Evolutionary conservation across 2,797 vertebrate genomes (phyloP), one percentile per base, ranked within the genome.

Genomic region (Gila robusta): DNA sequence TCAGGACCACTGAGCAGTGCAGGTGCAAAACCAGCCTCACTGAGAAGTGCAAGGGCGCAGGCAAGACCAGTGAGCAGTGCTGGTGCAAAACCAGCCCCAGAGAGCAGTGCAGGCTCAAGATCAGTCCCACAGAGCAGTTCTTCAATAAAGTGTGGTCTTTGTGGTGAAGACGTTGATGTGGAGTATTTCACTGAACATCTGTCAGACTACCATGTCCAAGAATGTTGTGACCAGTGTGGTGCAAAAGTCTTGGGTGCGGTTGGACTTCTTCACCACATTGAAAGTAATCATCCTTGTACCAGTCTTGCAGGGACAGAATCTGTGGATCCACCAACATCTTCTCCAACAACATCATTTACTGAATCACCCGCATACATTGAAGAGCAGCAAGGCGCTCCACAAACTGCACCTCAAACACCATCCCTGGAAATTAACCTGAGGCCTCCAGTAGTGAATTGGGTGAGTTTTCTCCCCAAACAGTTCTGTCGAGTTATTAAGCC

Each of bases 221-320:
- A 59, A 56, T 23, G 12, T 8, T 78, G 76, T 78, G 54, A 59
- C 21, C 54, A 59, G 21, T 64, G 54, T 79, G 35, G 35, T 78
- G 76, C 32, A 78, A 62, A 62, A 39, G 76, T 62, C 12, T 62
- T 28, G 26, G 28, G 16, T 54, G 47, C 17, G 1, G 26, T 37
- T 39, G 28, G 73, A 77, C 28, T 52, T 49, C n/a, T 77, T 77
- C 49, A 77, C 28, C 74, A 77, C 74, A 73, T 52, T 76, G 47
- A 76, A 32, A 52, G 19, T 11, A 4, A 21, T 23, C 19, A 54
- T 21, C 19, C 3, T 56, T 56, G 35, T 2, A 54, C 17, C 11
- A 54, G 49, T 56, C 32, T 54, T 77, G 32, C 49, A 77, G 72
- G 28, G 5, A 21, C 1, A 54, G 8, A 54, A 77, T 41, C 37